A percentile compares a stretch with the other conserved stretches of the same genome.
These are phyloP conservation scores for Drosophila koepferae DNA, from an alignment of 2,888 invertebrate species.

Conservation along the genomic window DNA sequence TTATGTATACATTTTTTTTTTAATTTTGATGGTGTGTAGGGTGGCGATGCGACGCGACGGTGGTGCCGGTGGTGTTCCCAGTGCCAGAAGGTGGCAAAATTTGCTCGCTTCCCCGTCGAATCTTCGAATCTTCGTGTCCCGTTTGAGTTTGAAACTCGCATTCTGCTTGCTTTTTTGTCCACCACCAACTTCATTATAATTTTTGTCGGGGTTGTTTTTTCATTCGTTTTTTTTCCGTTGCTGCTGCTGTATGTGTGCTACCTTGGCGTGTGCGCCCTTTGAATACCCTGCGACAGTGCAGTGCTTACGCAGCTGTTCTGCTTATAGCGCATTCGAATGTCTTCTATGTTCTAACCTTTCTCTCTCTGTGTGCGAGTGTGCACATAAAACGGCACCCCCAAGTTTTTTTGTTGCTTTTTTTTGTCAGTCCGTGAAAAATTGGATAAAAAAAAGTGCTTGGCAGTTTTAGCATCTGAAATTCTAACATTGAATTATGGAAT, in stretches of 20 bases:
- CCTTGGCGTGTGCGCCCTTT: constrained; percentile 3
- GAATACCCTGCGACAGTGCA: constrained; percentile 49
- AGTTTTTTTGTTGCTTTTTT: constrained; percentile 37
- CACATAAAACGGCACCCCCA: constrained; percentile 65
- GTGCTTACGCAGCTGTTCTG: background rate
- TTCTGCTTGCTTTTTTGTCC: constrained; percentile 46
- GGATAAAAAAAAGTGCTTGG: constrained; percentile 73
- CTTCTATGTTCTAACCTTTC: background rate
- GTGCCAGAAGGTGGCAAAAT: constrained; percentile 72
- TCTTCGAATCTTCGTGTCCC: constrained; percentile 13
- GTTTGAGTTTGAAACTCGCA: constrained; percentile 62
- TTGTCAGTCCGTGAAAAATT: constrained; percentile 72
- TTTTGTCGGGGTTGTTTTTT: constrained; percentile 79
- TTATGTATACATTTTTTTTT: constrained; percentile 59
- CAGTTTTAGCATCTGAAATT: constrained; percentile 79
- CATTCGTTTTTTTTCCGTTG: constrained; percentile 50
- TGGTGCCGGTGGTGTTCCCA: constrained; percentile 53
- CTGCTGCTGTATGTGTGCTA: constrained; percentile 22
- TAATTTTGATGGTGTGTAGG: constrained; percentile 63
- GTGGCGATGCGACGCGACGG: constrained; percentile 45
- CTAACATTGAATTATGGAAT: constrained; percentile 78
- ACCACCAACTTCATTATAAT: constrained; percentile 80
- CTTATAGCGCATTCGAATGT: constrained; percentile 31
- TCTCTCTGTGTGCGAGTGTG: background rate
- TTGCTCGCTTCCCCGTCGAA: constrained; percentile 37